Conservation (phyloP, 2,888 invertebrate species). For the Hesperia comma region DNA sequence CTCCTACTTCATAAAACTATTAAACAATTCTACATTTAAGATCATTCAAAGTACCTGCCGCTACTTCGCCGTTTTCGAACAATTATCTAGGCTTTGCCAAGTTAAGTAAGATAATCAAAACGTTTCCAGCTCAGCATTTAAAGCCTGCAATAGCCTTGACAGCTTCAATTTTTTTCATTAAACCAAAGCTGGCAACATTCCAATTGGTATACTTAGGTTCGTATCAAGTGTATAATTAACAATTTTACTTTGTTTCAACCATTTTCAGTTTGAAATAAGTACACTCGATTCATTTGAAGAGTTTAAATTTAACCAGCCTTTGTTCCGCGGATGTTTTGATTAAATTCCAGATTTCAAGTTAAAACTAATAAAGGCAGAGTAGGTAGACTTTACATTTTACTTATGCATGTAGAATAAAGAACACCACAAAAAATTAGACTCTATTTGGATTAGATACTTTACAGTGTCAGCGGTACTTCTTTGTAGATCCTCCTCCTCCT, state of each 20-base stretch:
- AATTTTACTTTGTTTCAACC: constrained; percentile 28
- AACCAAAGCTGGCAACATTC: constrained; percentile 25
- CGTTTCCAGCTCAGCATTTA: constrained; percentile 23
- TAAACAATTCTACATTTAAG: too few species aligned
- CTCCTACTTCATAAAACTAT: too few species aligned
- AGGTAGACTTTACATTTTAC: background rate
- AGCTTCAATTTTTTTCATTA: constrained; percentile 31
- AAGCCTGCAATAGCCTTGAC: constrained; percentile 20
- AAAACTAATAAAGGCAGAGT: background rate
- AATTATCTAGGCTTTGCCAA: constrained; percentile 27
- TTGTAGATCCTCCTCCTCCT: too few species aligned
- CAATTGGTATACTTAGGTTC: constrained; percentile 24
- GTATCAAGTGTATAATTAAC: constrained; percentile 32
- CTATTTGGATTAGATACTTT: too few species aligned
- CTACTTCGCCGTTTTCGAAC: constrained; percentile 9
- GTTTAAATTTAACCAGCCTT: constrained; percentile 2
- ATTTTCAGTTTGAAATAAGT: constrained; percentile 12
- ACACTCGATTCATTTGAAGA: constrained; percentile 8
- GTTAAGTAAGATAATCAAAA: constrained; percentile 36
- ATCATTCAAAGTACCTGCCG: background rate
- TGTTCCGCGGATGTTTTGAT: background rate
- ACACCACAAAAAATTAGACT: too few species aligned
- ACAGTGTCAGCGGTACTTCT: too few species aligned
- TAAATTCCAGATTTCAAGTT: background rate
- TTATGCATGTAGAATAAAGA: too few species aligned